Evolutionary conservation across 1,140 invertebrate genomes (phyloP), one percentile per base, ranked within the genome.

Genomic region (Choristoneura fumiferana): DNA sequence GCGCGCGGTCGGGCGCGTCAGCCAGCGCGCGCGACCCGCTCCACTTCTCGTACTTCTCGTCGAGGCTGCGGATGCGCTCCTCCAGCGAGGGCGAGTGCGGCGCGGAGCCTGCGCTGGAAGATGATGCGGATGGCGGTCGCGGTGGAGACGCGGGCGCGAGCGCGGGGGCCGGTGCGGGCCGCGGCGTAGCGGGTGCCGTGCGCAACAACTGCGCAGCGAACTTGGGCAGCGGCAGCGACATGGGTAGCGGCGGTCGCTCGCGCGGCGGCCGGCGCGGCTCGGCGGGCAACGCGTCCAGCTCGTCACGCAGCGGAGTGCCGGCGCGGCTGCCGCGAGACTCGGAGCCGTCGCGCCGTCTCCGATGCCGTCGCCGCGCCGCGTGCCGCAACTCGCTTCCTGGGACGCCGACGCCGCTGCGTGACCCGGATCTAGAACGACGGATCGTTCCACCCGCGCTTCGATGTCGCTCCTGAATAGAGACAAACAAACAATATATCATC

Each of bases 11-110:
- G 4, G 85, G 73, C 1, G 83, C 76, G n/a, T 84, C 78, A 0
- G 75, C 69, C 1, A 76, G 63, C 10, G 92, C 91, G 18, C 93
- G 92, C 8, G 92, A 92, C 8, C 95, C 95, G 8, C 94, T 95
- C 95, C 96, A 97, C 58, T 95, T 95, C 82, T 97, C 96, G 73
- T 96, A 97, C 78, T 96, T 97, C 82, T 98, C 97, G 86, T 98
- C 97, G 10, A 99, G 90, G 93, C 84, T 95, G 84, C 89, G 84
- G 38, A 99, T 96, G 58, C 97, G 90, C 79, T 98, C 97, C 71
- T 98, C 97, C 53, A 98, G 91, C 34, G 93, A 93, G 0, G 94
- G 75, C 72, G 91, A 69, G 75, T 89, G 49, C 87, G 94, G 69
- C 90, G 91, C 39, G 89, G 90, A 65, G 90, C 87, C 89, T 88